These are phyloP conservation scores for Bombyx mandarina DNA, from an alignment of 1,140 invertebrate genomes.

Conservation along the genomic window DNA sequence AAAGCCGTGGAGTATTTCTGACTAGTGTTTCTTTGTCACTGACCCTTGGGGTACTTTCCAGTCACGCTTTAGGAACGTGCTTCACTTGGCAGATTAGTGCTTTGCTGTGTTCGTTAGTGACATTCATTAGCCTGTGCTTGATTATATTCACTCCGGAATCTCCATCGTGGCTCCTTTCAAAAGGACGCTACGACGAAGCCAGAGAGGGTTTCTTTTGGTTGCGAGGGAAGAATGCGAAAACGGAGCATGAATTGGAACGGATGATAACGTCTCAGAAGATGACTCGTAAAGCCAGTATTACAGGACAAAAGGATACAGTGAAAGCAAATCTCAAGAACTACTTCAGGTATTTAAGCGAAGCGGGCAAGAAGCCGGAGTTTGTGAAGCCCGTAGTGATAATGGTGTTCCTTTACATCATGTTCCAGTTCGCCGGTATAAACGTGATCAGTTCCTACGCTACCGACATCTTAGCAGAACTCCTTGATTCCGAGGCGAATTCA, in stretches of 20 bases:
- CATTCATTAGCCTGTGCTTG: slow-evolving; percentile 40
- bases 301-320: slow-evolving; percentile 25
- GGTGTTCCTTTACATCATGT: slow-evolving; percentile 51
- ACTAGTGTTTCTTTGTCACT: slow-evolving; percentile 53
- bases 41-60: slow-evolving; percentile 49
- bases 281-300: slow-evolving; percentile 37
- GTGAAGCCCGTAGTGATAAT: slow-evolving; percentile 61
- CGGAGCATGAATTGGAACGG: slow-evolving; percentile 45
- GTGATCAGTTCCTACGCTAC: slow-evolving; percentile 57
- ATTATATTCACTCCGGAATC: slow-evolving; percentile 56
- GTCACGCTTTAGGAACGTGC: slow-evolving; percentile 39
- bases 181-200: slow-evolving; percentile 46
- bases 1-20: slow-evolving; percentile 47
- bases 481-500: slow-evolving; percentile 46
- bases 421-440: slow-evolving; percentile 61
- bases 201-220: slow-evolving; percentile 49
- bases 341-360: slow-evolving; percentile 32
- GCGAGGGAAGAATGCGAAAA: slow-evolving; percentile 31
- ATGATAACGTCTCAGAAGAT: slow-evolving; percentile 48
- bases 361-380: slow-evolving; percentile 53
- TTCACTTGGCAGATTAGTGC: slow-evolving; percentile 55
- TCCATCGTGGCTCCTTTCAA: slow-evolving; percentile 51
- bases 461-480: slow-evolving; percentile 49
- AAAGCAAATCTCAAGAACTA: slow-evolving; percentile 22
- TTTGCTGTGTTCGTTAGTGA: slow-evolving; percentile 50